Base-by-base conservation (phyloP, 1,140 invertebrate species). In the Drosophila nannoptera region DNA sequence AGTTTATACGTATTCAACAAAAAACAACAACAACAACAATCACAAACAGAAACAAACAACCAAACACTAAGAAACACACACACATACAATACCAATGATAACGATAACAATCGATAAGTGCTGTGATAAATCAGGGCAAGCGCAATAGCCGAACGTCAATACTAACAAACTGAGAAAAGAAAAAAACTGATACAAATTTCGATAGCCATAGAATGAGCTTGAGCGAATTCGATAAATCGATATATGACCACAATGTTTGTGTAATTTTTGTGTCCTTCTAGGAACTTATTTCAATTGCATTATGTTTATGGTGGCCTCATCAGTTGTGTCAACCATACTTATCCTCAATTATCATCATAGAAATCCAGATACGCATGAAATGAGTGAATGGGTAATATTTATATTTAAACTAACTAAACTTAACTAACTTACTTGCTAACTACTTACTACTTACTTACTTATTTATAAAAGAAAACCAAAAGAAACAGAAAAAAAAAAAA, bases 201-300 rank as follows among this genome's bases (percentile, higher is more conserved):
- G 42, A 6, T 56, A 45, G 54, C 35, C 33, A 22, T 49, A 55
- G 65, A 62, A 66, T 65, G 62, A 58, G 53, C 62, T 22, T 38
- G 49, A 49, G 64, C 50, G 54, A 60, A 52, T 67, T 59, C 66
- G 55, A 61, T n/a, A 45, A 40, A 52, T 65, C 67, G 61, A 69
- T 69, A 58, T 66, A 80, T 71, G 75, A 78, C 73, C 77, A 84
- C 81, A 87, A 87, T 69, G 77, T 88, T 88, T 88, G 87, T 88
- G 87, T 88, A 78, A 88, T 88, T 88, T 88, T 88, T 88, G 87
- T 88, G 87, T 88, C 87, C 87, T 89, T 88, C 84, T 87, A 90
- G 92, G 97, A 90, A 99, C 98, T 69, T 99, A 99, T 92, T 99
- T 99, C 93, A 99, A 98, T 91, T 99, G 97, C 92, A 99, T 99